These are phyloP conservation scores for Stomorhina lunata DNA, from an alignment of 2,888 invertebrate species.

Conservation along the genomic window DNA sequence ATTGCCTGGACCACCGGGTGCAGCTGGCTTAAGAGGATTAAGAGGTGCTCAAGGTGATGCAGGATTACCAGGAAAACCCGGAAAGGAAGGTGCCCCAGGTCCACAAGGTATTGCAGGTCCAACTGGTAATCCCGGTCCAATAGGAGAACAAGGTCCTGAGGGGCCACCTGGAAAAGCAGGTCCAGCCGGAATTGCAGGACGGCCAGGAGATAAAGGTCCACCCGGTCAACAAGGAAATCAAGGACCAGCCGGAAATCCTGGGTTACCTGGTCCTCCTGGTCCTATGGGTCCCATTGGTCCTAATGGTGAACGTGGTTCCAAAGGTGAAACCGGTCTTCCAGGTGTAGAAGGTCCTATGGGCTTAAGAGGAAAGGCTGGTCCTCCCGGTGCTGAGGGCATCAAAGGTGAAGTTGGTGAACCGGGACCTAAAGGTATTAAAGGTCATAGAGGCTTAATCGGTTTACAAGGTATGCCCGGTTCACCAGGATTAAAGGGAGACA, in stretches of 20 bases:
- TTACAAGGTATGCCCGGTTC: conserved; percentile 89
- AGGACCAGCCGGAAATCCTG: conserved; percentile 70
- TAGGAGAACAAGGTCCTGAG: conserved; percentile 83
- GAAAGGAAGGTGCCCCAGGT: conserved; percentile 84
- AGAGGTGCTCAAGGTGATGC: conserved; percentile 84
- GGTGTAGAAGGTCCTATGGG: conserved; percentile 90
- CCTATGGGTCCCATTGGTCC: conserved; percentile 76
- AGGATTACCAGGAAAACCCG: conserved; percentile 87
- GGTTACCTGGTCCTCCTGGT: conserved; percentile 72
- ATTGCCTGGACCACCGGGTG: conserved; percentile 73
- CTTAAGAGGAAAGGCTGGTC: conserved; percentile 88
- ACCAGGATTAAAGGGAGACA: conserved; percentile 85
- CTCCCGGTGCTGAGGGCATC: conserved; percentile 86
- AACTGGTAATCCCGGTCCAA: conserved; percentile 83
- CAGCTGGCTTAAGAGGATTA: conserved; percentile 72
- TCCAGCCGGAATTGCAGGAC: conserved; percentile 85
- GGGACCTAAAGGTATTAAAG: conserved; percentile 88
- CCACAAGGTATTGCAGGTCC: conserved; percentile 82
- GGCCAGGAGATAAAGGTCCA: conserved; percentile 89
- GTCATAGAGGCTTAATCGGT: conserved; percentile 91
- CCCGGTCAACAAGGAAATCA: conserved; percentile 80
- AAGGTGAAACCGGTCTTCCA: conserved; percentile 87
- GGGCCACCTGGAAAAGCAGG: conserved; percentile 85
- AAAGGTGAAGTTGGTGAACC: conserved; percentile 83
- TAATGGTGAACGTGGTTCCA: conserved; percentile 84